These are phyloP conservation scores for Ondatra zibethicus DNA, from an alignment of 2,113 vertebrate genomes.

Conservation along the genomic window DNA sequence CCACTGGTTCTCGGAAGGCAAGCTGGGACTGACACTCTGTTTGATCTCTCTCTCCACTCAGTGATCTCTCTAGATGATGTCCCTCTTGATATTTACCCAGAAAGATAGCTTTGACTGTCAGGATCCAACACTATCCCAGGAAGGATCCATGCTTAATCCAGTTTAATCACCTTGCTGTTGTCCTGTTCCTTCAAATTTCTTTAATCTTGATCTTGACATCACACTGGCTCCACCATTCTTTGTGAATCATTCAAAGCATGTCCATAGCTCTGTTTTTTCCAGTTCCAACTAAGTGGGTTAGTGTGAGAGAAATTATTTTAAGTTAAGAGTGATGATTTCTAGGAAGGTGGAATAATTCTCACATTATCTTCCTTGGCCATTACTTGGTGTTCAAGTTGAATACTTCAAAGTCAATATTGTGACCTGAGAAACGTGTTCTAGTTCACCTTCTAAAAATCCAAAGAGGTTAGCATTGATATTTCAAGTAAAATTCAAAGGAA, in stretches of 20 bases:
- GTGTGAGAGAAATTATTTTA: neutral
- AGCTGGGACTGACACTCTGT: neutral
- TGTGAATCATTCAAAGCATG: neutral
- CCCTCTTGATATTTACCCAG: constrained; percentile 39
- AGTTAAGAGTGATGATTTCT: neutral
- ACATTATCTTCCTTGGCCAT: neutral
- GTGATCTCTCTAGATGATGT: neutral
- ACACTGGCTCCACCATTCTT: neutral
- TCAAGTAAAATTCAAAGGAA: constrained; percentile 46
- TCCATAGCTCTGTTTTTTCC: neutral
- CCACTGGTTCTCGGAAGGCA: neutral
- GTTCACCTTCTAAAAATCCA: constrained; percentile 32
- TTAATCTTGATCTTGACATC: constrained; percentile 4
- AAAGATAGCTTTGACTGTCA: neutral
- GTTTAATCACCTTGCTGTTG: neutral
- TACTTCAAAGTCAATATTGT: neutral
- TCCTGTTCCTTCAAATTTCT: neutral
- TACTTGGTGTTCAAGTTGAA: neutral
- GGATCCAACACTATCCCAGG: neutral
- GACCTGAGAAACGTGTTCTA: neutral
- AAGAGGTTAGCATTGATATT: constrained; percentile 7
- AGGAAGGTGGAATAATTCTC: neutral
- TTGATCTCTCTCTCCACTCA: constrained; percentile 31
- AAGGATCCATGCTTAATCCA: neutral
- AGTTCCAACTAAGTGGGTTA: neutral